A percentile compares a stretch with the other conserved stretches of the same genome.
Evolutionary conservation across 2,797 vertebrate species (phyloP).

Genomic region (Picus viridis): DNA sequence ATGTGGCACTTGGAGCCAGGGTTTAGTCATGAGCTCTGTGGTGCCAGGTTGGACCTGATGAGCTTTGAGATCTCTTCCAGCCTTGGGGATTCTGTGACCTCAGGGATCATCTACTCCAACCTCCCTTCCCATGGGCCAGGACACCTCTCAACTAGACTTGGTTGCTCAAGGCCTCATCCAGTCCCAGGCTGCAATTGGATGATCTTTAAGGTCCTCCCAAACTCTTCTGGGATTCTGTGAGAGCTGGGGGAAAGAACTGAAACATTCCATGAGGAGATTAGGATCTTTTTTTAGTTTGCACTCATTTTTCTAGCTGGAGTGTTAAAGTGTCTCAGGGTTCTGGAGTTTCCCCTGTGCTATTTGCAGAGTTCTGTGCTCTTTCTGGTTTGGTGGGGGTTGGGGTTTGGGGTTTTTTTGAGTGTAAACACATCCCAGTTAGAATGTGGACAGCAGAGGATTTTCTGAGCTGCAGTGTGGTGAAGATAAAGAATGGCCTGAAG

Average conservation of each 20-base stretch:
- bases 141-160: too few species aligned
- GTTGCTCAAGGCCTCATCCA: too few species aligned
- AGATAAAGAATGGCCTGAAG: neutral
- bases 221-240: too few species aligned
- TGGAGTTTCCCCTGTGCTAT: neutral
- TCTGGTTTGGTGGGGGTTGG: neutral
- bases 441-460: neutral
- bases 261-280: fast-evolving
- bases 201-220: too few species aligned
- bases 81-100: too few species aligned
- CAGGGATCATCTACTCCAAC: too few species aligned
- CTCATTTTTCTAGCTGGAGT: neutral
- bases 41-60: too few species aligned
- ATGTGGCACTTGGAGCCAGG: too few species aligned
- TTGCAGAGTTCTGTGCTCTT: neutral
- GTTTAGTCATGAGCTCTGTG: too few species aligned
- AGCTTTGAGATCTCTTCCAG: too few species aligned
- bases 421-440: neutral
- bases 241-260: neutral
- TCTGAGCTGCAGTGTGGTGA: neutral
- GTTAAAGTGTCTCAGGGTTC: neutral
- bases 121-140: too few species aligned
- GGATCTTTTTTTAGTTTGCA: neutral
- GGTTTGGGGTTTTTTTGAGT: neutral
- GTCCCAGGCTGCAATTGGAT: too few species aligned